Base-by-base conservation (phyloP, 2,113 vertebrate species). In the Corythoichthys haematopterus region DNA sequence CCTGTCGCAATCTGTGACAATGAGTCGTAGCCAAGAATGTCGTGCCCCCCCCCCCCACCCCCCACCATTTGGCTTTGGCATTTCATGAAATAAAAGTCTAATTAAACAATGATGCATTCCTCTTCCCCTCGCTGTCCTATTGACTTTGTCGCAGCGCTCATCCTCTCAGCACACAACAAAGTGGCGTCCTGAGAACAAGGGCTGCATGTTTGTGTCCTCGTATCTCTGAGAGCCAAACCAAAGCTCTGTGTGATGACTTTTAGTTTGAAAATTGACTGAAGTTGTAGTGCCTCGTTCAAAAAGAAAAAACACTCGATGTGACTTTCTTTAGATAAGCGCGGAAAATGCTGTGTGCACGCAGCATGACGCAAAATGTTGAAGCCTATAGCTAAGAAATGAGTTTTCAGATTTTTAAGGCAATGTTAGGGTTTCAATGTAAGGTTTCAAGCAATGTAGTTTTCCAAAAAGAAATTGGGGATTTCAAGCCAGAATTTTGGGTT, bases 31-130 rank as follows among this genome's bases (percentile, higher is more conserved):
- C 86, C 78, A 86, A 85, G 68, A 83, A 78, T 65, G 75, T 58
- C 66, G 60, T 71, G 50, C 72, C 62, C 13, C 46, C 36, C 64
- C 14, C 48, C 28, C 64, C 61, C 70, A 68, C 71, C 62, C 13
- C 12, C 3, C 58, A 67, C n/a, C 20, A 80, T 77, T 87, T 81
- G 71, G 75, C 80, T 86, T 57, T 80, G 79, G 85, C 80, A 70
- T 65, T 70, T 68, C 74, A 78, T 81, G 68, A 84, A 87, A 79
- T 72, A 84, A 90, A 57, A 89, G 82, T 87, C 87, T 90, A 90
- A 92, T 90, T 91, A 91, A 90, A 90, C 90, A 88, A 91, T 89
- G 84, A 74, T 81, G 80, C 79, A 89, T 84, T 78, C 84, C 55
- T 76, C 70, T 79, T 82, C 71, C 79, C 50, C 75, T 82, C 80